phyloP scores from a whole-genome alignment of 2,797 vertebrate species.

The Phrynocephalus forsythii region DNA sequence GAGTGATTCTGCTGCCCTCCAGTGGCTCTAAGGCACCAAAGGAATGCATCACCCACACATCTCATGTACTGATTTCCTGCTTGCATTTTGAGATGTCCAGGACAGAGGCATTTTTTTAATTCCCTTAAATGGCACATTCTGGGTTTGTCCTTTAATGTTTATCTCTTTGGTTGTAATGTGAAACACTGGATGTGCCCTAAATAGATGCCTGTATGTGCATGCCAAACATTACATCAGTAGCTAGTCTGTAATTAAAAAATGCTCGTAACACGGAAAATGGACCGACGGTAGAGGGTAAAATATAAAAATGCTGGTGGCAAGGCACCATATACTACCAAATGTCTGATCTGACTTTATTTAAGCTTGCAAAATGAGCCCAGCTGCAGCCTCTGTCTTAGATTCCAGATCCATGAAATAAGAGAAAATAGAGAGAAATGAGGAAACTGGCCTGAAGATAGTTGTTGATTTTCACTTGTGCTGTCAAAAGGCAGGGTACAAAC shows the following conservation, averaged over 20 bases:
- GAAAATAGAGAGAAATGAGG: too few relatives aligned
- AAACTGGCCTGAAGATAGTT: too few relatives aligned
- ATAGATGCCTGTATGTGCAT: not conserved
- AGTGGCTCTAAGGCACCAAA: not conserved
- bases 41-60: not conserved
- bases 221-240: not conserved
- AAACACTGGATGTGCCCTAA: not conserved
- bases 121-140: not conserved
- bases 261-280: not conserved
- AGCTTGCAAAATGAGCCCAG: not conserved
- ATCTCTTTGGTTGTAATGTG: not conserved
- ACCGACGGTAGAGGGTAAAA: not conserved
- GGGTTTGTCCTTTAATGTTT: not conserved
- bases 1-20: slow-evolving; percentile 15
- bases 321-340: not conserved
- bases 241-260: not conserved
- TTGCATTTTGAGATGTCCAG: not conserved
- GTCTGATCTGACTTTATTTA: not conserved
- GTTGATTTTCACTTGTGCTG: not conserved
- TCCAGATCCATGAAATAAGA: too few relatives aligned
- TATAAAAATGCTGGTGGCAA: not conserved
- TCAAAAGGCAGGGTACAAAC: not conserved
- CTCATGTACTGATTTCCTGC: not conserved
- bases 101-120: not conserved
- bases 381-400: too few relatives aligned